A percentile compares a stretch with the other conserved stretches of the same genome.
These are phyloP conservation scores for Drosophila barbarae DNA, from an alignment of 2,888 invertebrate genomes.

Conservation along the genomic window DNA sequence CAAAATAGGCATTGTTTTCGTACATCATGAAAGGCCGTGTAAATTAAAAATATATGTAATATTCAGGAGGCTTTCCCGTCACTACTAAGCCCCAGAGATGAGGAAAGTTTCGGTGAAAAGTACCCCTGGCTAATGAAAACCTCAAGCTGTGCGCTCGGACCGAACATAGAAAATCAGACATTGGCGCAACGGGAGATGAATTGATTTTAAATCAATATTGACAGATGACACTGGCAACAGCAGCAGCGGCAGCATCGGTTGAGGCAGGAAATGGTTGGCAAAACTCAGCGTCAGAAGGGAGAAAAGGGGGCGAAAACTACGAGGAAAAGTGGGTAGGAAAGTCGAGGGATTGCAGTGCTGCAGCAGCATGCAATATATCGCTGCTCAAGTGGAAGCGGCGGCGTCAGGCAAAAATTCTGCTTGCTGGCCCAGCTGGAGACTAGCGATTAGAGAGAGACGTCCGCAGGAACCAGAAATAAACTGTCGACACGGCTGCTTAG, in stretches of 20 bases:
- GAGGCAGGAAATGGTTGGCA: conserved; percentile 33
- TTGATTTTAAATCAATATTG: conserved; percentile 74
- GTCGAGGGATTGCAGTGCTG: conserved; percentile 14
- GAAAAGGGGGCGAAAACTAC: not conserved
- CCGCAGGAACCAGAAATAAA: conserved; percentile 12
- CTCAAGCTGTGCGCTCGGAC: conserved; percentile 52
- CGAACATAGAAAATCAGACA: conserved; percentile 52
- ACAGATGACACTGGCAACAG: conserved; percentile 66
- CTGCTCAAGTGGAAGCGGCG: conserved; percentile 29
- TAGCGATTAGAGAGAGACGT: conserved; percentile 19
- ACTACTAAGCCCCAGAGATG: conserved; percentile 4
- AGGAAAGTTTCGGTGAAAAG: conserved; percentile 16
- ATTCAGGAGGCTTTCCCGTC: not conserved
- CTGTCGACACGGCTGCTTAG: conserved; percentile 31
- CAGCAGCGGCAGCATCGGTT: conserved; percentile 20
- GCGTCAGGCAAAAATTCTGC: conserved; percentile 24
- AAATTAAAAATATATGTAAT: not conserved
- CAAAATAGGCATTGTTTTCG: too few species aligned
- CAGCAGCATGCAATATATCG: conserved; percentile 18
- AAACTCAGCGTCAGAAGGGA: conserved; percentile 5
- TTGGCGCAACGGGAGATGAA: conserved; percentile 64
- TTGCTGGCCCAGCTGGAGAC: conserved; percentile 31
- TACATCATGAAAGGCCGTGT: not conserved
- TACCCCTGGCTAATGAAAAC: conserved; percentile 58
- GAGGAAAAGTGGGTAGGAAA: not conserved